Evolutionary conservation across 2,113 vertebrate genomes (phyloP).

Genomic region (Carassius gibelio): DNA sequence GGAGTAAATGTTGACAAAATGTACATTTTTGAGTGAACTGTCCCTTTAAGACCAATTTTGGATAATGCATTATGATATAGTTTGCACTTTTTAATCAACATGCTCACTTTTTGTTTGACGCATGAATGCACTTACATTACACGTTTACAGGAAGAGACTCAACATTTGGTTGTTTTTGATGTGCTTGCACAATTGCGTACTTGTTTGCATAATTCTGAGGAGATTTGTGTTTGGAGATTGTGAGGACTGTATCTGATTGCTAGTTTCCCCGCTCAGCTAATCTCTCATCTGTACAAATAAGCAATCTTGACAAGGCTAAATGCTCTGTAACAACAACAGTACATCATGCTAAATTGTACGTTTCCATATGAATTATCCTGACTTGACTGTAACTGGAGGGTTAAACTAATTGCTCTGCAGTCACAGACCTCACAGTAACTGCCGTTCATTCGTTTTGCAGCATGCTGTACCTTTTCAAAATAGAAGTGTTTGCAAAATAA

Average conservation of each 20-base stretch:
- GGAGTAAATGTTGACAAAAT: not conserved
- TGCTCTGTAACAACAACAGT: not conserved
- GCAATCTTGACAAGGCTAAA: constrained; percentile 9
- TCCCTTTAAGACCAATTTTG: not conserved
- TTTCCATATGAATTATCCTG: not conserved
- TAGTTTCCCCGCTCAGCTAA: constrained; percentile 62
- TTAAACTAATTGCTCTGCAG: not conserved
- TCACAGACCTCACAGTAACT: not conserved
- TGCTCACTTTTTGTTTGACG: not conserved
- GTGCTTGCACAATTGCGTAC: not conserved
- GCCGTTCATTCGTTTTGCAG: not conserved
- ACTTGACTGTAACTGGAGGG: not conserved
- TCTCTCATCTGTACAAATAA: constrained; percentile 51
- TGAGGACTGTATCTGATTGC: constrained; percentile 59
- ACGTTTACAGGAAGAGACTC: not conserved
- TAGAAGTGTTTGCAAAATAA: not conserved
- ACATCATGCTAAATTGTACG: constrained; percentile 1
- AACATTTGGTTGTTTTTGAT: too few species aligned
- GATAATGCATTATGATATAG: not conserved
- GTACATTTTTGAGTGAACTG: not conserved
- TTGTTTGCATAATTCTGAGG: not conserved
- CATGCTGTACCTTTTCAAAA: not conserved
- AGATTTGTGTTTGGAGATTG: constrained; percentile 37
- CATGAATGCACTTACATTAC: not conserved
- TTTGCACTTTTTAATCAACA: not conserved